Percentiles rank a stretch among this genome's conserved stretches.
phyloP scores from a whole-genome alignment of 2,888 invertebrate genomes.

The Drosophila stalkeri region DNA sequence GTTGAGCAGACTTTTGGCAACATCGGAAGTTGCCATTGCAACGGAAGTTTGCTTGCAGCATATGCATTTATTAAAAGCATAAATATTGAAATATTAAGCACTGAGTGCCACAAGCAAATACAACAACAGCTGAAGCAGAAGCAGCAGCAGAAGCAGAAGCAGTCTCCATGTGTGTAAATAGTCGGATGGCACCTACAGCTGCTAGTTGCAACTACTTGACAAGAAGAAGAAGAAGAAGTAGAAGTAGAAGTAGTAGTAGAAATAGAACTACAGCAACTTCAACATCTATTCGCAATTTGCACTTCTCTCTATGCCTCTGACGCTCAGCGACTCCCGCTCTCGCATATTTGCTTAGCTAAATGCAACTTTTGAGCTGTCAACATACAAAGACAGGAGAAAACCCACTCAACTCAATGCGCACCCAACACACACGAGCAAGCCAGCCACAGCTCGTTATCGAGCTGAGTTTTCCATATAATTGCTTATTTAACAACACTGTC shows the following conservation, averaged over 20 bases:
- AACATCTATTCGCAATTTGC: slow-evolving; percentile 49
- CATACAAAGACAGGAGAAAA: slow-evolving; percentile 49
- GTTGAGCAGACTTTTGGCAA: slow-evolving; percentile 46
- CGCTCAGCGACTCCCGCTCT: not conserved
- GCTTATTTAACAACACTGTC: slow-evolving; percentile 40
- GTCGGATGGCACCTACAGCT: slow-evolving; percentile 28
- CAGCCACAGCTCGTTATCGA: not conserved
- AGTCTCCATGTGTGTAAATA: slow-evolving; percentile 43
- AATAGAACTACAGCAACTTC: slow-evolving; percentile 6
- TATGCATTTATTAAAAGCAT: slow-evolving; percentile 80
- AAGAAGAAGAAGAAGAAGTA: slow-evolving; percentile 13
- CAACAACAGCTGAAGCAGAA: slow-evolving; percentile 10
- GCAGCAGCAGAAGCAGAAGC: not conserved
- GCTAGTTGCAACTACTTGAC: slow-evolving; percentile 18
- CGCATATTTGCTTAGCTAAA: slow-evolving; percentile 78
- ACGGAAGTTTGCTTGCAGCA: slow-evolving; percentile 75
- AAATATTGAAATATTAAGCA: slow-evolving; percentile 80
- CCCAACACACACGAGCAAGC: no score
- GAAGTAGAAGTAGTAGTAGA: slow-evolving; percentile 17
- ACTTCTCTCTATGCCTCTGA: slow-evolving; percentile 12
- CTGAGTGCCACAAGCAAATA: slow-evolving; percentile 75
- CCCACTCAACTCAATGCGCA: slow-evolving; percentile 5
- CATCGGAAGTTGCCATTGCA: slow-evolving; percentile 60
- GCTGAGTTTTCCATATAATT: slow-evolving; percentile 19
- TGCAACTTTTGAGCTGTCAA: slow-evolving; percentile 79